A percentile compares a stretch with the other conserved stretches of the same genome.
phyloP scores from a whole-genome alignment of 2,888 invertebrate species.

The Biston betularia region DNA sequence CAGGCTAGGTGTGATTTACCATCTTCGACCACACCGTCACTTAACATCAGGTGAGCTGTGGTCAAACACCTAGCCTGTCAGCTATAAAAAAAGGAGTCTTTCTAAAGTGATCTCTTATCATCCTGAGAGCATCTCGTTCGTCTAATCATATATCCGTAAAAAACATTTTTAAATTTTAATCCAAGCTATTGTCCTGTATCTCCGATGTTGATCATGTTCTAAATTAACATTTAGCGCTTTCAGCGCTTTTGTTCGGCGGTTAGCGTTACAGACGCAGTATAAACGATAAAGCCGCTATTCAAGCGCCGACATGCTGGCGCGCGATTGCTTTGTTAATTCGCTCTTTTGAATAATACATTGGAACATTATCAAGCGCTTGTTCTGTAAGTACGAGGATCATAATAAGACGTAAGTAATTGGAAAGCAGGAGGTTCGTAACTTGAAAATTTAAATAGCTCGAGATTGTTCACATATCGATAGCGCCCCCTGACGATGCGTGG shows the following conservation, averaged over 20 bases:
- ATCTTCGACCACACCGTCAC: too few relatives aligned
- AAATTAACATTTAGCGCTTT: constrained; percentile 24
- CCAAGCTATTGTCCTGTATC: constrained; percentile 3
- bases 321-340: constrained; percentile 31
- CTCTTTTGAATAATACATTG: constrained; percentile 28
- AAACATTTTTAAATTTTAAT: constrained; percentile 7
- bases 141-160: not conserved
- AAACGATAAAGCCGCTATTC: constrained; percentile 28
- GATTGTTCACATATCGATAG: too few relatives aligned
- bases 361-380: constrained; percentile 12
- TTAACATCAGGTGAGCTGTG: too few relatives aligned
- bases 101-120: too few relatives aligned
- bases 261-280: constrained; percentile 14
- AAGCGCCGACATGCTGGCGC: constrained; percentile 15
- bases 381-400: not conserved
- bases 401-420: constrained; percentile 6
- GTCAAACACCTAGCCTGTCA: too few relatives aligned
- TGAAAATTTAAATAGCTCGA: not conserved
- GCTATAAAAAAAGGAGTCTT: too few relatives aligned
- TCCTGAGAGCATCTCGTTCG: too few relatives aligned
- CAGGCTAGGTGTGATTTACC: too few relatives aligned
- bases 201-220: constrained; percentile 21
- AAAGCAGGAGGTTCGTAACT: not conserved
- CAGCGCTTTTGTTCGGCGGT: constrained; percentile 22
- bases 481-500: too few relatives aligned